Base-by-base conservation (phyloP, 2,888 invertebrate genomes). In the Biston betularia region DNA sequence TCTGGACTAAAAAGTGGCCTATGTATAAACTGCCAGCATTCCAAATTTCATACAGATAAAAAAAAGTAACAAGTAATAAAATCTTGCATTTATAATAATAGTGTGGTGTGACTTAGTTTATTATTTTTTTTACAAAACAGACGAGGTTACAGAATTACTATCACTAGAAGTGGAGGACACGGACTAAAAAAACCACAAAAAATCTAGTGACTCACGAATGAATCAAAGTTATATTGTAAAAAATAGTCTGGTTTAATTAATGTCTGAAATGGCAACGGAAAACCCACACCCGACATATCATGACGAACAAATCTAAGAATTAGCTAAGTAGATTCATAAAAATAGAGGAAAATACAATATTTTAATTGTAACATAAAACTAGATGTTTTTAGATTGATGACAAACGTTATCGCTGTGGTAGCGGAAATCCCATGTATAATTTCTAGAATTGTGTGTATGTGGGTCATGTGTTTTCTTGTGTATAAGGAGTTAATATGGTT, bases 191-290 rank as follows among this genome's bases (percentile, higher is more conserved):
- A 38, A 48, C 50, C 49, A 45, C 49, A 50, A 46, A 57, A 66
- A 66, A 40, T 10, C 12, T 7, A 0, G 34, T 66, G 62, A 66
- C 14, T 66, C 66, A 66, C 38, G 48, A 54, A 58, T 58, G 53
- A 66, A 53, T 66, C 53, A 62, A 46, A 57, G 40, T 48, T 11
- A 46, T 53, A 15, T 45, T 44, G n/a, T 33, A 53, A 62, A 66
- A 66, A 66, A 55, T 60, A 15, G 14, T n/a, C 45, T 55, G 14
- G 12, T 12, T 64, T 10, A 52, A 50, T 58, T 14, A 44, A 64
- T 64, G 64, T 52, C 34, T 57, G 44, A 61, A 55, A 60, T 59
- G 33, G 42, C 48, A 49, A 50, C 55, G 50, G 60, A 65, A 61
- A 52, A 61, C 55, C 65, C 65, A n/a, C 6, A 42, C 11, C 45